Conservation (phyloP, 2,888 invertebrate species). For the Neoascia interrupta region DNA sequence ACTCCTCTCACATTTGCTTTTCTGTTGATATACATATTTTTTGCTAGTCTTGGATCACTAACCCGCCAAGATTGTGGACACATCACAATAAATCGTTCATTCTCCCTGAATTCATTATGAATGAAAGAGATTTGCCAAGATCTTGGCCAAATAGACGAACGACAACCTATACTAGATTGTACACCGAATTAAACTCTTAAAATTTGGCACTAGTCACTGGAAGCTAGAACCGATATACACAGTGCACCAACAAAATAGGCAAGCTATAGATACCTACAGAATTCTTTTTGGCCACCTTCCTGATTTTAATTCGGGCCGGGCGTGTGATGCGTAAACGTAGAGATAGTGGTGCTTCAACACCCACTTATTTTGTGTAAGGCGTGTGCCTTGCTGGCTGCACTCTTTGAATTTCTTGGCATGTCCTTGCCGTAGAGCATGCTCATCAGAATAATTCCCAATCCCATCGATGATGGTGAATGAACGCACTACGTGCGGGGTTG, state of each 20-base stretch:
- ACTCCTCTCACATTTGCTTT: constrained; percentile 5
- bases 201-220: constrained; percentile 68
- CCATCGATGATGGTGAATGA: constrained; percentile 56
- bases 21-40: too few relatives aligned
- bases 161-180: constrained; percentile 1
- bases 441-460: constrained; percentile 40
- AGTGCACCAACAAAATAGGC: constrained; percentile 27
- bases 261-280: not conserved
- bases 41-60: constrained; percentile 29
- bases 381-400: constrained; percentile 67
- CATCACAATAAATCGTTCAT: constrained; percentile 53
- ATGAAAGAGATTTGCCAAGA: constrained; percentile 59
- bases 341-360: constrained; percentile 26
- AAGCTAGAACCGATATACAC: constrained; percentile 39
- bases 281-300: constrained; percentile 63
- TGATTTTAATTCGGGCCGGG: constrained; percentile 58
- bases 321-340: constrained; percentile 48
- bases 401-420: constrained; percentile 62
- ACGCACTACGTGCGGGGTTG: constrained; percentile 47
- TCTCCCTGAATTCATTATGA: constrained; percentile 36
- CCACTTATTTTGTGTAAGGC: constrained; percentile 39
- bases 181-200: constrained; percentile 17
- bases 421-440: constrained; percentile 45
- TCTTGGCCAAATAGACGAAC: constrained; percentile 47
- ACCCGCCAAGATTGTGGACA: constrained; percentile 49